A percentile compares a stretch with the other conserved stretches of the same genome.
Conservation (phyloP, 2,797 vertebrate species). For the Echeneis naucrates region DNA sequence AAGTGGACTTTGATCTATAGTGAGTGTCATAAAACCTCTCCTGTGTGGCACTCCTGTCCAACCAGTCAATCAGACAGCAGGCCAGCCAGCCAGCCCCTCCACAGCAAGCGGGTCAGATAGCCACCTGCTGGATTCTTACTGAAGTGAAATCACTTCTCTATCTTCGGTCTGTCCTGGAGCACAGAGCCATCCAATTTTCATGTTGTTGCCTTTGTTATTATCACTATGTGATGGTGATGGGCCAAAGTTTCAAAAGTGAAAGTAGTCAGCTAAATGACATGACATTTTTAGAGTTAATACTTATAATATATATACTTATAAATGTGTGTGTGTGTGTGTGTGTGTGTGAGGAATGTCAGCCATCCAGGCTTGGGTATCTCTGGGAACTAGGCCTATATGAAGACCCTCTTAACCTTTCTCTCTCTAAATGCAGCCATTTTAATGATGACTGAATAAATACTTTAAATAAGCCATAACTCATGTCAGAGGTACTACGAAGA, state of each 20-base stretch:
- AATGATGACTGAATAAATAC: neutral
- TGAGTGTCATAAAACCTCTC: conserved; percentile 83
- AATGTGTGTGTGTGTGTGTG: too few relatives aligned
- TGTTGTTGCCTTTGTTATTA: neutral
- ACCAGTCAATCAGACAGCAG: conserved; percentile 56
- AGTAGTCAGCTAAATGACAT: too few relatives aligned
- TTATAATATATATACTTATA: too few relatives aligned
- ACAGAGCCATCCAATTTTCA: conserved; percentile 18
- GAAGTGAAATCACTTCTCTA: conserved; percentile 50
- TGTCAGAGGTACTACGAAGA: neutral
- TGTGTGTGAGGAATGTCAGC: too few relatives aligned
- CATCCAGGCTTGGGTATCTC: too few relatives aligned
- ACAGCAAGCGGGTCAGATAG: conserved; percentile 42
- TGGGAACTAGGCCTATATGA: too few relatives aligned
- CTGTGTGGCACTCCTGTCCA: conserved; percentile 85
- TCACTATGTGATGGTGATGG: neutral
- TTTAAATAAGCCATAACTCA: neutral
- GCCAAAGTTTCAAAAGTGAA: neutral
- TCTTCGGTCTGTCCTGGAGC: conserved; percentile 41
- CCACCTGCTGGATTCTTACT: conserved; percentile 62
- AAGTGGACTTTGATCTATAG: conserved; percentile 82
- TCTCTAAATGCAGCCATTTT: neutral
- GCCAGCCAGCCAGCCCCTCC: conserved; percentile 27
- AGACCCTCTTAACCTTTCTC: too few relatives aligned
- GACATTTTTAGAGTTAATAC: neutral